Evolutionary conservation across 2,113 vertebrate genomes (phyloP).

Genomic region (Cheilinus undulatus): DNA sequence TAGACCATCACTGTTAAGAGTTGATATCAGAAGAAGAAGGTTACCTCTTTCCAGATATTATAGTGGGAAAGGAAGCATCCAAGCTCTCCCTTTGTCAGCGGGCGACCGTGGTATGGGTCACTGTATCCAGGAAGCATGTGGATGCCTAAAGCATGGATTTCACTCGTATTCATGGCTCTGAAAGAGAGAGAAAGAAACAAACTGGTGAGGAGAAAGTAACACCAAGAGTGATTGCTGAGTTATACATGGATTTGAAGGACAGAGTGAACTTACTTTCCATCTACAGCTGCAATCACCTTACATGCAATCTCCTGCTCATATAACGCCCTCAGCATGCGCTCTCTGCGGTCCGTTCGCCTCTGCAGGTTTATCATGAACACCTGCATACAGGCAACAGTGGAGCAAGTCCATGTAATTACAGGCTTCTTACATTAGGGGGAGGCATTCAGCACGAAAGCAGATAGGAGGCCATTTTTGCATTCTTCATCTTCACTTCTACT

Average conservation of each 20-base stretch:
- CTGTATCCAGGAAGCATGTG: slow-evolving; percentile 93
- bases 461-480: slow-evolving; percentile 65
- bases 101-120: slow-evolving; percentile 92
- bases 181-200: slow-evolving; percentile 17
- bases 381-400: slow-evolving; percentile 62
- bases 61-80: slow-evolving; percentile 96
- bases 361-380: slow-evolving; percentile 93
- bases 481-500: slow-evolving; percentile 65
- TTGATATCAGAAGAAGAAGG: no score
- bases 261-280: slow-evolving; percentile 88
- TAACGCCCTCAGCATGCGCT: slow-evolving; percentile 87
- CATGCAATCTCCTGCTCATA: slow-evolving; percentile 85
- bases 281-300: slow-evolving; percentile 88
- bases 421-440: slow-evolving; percentile 31
- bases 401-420: slow-evolving; percentile 1
- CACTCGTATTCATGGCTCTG: slow-evolving; percentile 91
- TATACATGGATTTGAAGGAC: not conserved
- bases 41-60: slow-evolving; percentile 92
- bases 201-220: not conserved
- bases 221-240: not conserved
- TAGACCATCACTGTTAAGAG: no score
- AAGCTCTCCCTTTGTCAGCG: slow-evolving; percentile 91
- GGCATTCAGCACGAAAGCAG: slow-evolving; percentile 36
- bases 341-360: slow-evolving; percentile 84
- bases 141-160: slow-evolving; percentile 87